These are phyloP conservation scores for Chymomyza costata DNA, from an alignment of 1,140 invertebrate species.

Conservation along the genomic window DNA sequence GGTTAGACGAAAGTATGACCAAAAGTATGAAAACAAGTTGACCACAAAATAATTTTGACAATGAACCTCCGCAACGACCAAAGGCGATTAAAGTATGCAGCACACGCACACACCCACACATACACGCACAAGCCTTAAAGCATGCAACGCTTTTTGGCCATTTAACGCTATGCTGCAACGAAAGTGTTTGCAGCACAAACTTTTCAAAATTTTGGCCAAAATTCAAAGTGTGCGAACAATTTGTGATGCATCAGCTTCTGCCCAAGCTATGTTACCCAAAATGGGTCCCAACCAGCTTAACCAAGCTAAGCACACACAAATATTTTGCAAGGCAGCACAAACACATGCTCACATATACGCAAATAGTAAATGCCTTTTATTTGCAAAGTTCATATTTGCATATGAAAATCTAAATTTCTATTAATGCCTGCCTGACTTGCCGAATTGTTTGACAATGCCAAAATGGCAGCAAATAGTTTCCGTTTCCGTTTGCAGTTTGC, in stretches of 20 bases:
- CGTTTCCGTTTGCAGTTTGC: slow-evolving; percentile 31
- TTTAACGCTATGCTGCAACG: slow-evolving; percentile 44
- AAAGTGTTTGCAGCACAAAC: slow-evolving; percentile 57
- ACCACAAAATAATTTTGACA: slow-evolving; percentile 70
- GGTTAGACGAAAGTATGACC: slow-evolving; percentile 32
- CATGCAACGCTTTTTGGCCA: slow-evolving; percentile 66
- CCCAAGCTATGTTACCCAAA: too few species aligned
- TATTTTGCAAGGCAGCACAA: slow-evolving; percentile 25
- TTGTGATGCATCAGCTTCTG: slow-evolving; percentile 53
- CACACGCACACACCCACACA: slow-evolving; percentile 16
- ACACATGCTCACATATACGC: slow-evolving; percentile 4
- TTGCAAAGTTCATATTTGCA: slow-evolving; percentile 40
- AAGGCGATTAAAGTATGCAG: slow-evolving; percentile 53
- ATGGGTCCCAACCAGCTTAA: slow-evolving; percentile 25
- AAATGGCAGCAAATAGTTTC: slow-evolving; percentile 70
- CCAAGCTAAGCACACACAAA: slow-evolving; percentile 34
- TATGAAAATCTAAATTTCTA: slow-evolving; percentile 61
- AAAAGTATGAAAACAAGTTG: slow-evolving; percentile 67
- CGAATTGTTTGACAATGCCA: slow-evolving; percentile 37
- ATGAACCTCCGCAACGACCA: slow-evolving; percentile 52
- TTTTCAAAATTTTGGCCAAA: slow-evolving; percentile 60
- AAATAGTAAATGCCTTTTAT: slow-evolving; percentile 17
- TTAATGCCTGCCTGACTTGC: slow-evolving; percentile 47
- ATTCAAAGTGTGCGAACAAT: slow-evolving; percentile 73
- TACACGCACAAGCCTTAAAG: slow-evolving; percentile 39